These are phyloP conservation scores for Xenentodon cancila DNA, from an alignment of 2,797 vertebrate genomes.

Conservation along the genomic window DNA sequence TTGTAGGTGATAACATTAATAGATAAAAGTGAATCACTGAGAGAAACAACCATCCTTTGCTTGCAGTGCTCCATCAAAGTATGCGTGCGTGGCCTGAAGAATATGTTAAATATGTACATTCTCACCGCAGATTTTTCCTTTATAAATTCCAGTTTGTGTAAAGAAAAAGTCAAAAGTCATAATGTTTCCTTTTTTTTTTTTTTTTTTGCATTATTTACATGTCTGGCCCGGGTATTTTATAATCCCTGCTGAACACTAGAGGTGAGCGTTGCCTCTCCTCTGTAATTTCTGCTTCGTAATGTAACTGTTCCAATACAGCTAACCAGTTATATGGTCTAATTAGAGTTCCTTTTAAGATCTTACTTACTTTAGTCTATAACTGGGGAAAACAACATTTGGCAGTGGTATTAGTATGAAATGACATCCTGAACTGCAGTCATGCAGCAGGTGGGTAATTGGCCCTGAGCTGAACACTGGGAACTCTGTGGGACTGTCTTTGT, in stretches of 20 bases:
- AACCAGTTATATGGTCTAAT: conserved; percentile 42
- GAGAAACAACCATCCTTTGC: too few species aligned
- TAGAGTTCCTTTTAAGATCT: conserved; percentile 61
- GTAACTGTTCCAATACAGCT: conserved; percentile 43
- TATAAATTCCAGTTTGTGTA: too few species aligned
- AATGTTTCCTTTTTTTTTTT: too few species aligned
- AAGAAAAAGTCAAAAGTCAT: too few species aligned
- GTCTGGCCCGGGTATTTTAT: conserved; percentile 8
- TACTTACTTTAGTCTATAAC: conserved; percentile 66
- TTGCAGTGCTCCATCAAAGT: too few species aligned
- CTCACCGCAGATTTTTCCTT: too few species aligned
- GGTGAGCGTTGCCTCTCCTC: conserved; percentile 23
- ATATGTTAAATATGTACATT: too few species aligned
- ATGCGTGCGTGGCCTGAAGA: too few species aligned
- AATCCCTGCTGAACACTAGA: neutral
- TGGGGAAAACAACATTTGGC: conserved; percentile 66
- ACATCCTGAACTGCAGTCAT: conserved; percentile 60
- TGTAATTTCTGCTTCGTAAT: conserved; percentile 47
- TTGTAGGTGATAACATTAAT: too few species aligned
- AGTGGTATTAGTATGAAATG: conserved; percentile 64
- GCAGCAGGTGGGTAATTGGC: conserved; percentile 80
- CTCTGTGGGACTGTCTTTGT: conserved; percentile 65
- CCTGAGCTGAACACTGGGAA: conserved; percentile 53
- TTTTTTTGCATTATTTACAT: too few species aligned
- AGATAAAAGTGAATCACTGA: too few species aligned